phyloP scores from a whole-genome alignment of 1,140 invertebrate genomes.

The Sesamia nonagrioides region DNA sequence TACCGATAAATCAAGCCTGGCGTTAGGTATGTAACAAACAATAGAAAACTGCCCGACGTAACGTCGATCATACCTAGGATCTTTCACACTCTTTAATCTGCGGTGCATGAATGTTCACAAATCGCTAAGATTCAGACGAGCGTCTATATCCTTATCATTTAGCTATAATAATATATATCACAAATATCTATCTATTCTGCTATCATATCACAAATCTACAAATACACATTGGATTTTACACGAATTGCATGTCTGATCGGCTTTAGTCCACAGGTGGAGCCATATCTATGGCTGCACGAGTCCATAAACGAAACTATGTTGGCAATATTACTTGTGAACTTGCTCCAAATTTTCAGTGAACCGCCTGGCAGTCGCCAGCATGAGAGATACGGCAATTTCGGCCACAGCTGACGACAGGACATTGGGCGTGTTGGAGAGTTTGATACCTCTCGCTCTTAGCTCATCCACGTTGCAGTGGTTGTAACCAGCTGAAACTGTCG shows the following conservation, averaged over 20 bases:
- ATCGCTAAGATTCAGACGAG: background rate
- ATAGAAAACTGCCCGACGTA: no score
- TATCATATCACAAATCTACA: no score
- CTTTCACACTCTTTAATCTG: no score
- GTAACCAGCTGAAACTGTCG: slow-evolving; percentile 96
- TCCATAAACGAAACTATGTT: background rate
- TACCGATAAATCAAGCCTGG: no score
- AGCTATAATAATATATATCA: background rate
- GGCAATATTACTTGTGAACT: slow-evolving; percentile 66
- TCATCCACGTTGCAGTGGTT: slow-evolving; percentile 92
- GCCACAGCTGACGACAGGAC: slow-evolving; percentile 95
- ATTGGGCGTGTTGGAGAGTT: slow-evolving; percentile 94
- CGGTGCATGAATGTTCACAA: background rate
- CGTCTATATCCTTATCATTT: background rate
- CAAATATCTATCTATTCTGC: no score
- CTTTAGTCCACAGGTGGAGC: no score
- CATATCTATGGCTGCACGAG: background rate
- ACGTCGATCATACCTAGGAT: no score
- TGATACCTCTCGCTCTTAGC: slow-evolving; percentile 91
- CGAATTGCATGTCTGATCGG: no score
- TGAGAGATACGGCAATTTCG: slow-evolving; percentile 93
- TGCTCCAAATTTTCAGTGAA: slow-evolving; percentile 91
- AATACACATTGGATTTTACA: background rate
- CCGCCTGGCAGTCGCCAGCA: slow-evolving; percentile 92
- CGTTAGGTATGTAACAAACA: no score